Evolutionary conservation across 2,888 invertebrate species (phyloP).

Genomic region (Drosophila glabriapex): DNA sequence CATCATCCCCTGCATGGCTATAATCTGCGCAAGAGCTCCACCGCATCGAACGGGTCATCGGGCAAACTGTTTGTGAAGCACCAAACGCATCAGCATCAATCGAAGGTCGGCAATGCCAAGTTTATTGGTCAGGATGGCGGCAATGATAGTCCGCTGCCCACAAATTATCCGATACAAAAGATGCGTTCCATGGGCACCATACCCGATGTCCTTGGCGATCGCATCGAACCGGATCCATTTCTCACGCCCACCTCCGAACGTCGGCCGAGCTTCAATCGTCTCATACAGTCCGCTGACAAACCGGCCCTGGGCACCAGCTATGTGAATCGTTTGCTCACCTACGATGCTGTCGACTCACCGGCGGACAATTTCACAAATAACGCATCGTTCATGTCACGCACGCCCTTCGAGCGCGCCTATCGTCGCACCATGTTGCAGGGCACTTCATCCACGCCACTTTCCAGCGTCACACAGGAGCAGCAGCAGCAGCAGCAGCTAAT

Average conservation of each 20-base stretch:
- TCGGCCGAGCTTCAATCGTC: slow-evolving; percentile 72
- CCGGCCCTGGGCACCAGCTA: slow-evolving; percentile 56
- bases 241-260: slow-evolving; percentile 84
- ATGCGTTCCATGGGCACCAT: slow-evolving; percentile 85
- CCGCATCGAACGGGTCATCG: slow-evolving; percentile 71
- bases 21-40: slow-evolving; percentile 76
- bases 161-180: slow-evolving; percentile 84
- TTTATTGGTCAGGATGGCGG: slow-evolving; percentile 84
- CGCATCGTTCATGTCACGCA: slow-evolving; percentile 83
- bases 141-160: slow-evolving; percentile 63
- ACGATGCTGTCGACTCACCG: slow-evolving; percentile 77
- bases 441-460: slow-evolving; percentile 81
- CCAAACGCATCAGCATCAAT: slow-evolving; percentile 44
- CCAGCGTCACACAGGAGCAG: slow-evolving; percentile 53
- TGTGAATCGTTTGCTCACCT: slow-evolving; percentile 68
- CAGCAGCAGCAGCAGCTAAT: slow-evolving; percentile 3
- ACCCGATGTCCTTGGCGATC: slow-evolving; percentile 84
- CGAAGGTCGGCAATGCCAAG: slow-evolving; percentile 85
- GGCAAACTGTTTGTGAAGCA: slow-evolving; percentile 82
- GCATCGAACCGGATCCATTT: slow-evolving; percentile 84
- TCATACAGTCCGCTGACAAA: slow-evolving; percentile 80
- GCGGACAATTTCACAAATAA: slow-evolving; percentile 64
- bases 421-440: slow-evolving; percentile 83
- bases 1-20: slow-evolving; percentile 40
- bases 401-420: slow-evolving; percentile 85